These are phyloP conservation scores for Hirtodrosophila confusa DNA, from an alignment of 2,888 invertebrate species.

Conservation along the genomic window DNA sequence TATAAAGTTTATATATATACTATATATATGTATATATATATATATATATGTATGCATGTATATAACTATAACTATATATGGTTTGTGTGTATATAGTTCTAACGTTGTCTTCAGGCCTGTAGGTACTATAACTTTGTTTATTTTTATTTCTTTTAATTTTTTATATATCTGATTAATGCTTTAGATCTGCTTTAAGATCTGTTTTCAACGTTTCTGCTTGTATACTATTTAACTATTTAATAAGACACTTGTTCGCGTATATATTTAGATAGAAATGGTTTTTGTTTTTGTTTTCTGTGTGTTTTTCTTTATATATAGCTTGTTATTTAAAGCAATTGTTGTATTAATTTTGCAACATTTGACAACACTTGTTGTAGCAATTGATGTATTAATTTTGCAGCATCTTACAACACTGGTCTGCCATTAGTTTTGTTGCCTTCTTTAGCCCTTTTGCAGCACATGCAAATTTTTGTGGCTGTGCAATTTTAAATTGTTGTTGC, in stretches of 20 bases:
- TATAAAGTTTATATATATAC: slow-evolving; percentile 29
- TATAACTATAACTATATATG: slow-evolving; percentile 42
- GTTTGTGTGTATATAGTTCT: slow-evolving; percentile 62
- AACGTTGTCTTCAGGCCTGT: slow-evolving; percentile 70
- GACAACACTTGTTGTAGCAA: no score
- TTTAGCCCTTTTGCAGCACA: slow-evolving; percentile 70
- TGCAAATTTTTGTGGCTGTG: slow-evolving; percentile 56
- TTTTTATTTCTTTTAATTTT: slow-evolving; percentile 20
- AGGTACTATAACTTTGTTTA: slow-evolving; percentile 71
- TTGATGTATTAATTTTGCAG: no score
- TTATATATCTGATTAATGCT: slow-evolving; percentile 51
- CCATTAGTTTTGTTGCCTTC: no score
- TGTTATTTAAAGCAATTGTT: no score
- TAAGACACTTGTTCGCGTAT: slow-evolving; percentile 82
- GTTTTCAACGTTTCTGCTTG: slow-evolving; percentile 19
- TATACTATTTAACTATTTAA: slow-evolving; percentile 62
- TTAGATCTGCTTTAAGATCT: slow-evolving; percentile 28
- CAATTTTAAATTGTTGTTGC: slow-evolving; percentile 41
- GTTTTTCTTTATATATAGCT: slow-evolving; percentile 20
- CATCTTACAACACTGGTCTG: no score
- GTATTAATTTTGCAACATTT: no score
- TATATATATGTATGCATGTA: slow-evolving; percentile 37
- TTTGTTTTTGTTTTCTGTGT: slow-evolving; percentile 17
- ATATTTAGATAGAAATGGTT: slow-evolving; percentile 50
- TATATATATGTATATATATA: slow-evolving; percentile 43